phyloP scores from a whole-genome alignment of 2,113 vertebrate genomes.

The Microcebus griseorufus region DNA sequence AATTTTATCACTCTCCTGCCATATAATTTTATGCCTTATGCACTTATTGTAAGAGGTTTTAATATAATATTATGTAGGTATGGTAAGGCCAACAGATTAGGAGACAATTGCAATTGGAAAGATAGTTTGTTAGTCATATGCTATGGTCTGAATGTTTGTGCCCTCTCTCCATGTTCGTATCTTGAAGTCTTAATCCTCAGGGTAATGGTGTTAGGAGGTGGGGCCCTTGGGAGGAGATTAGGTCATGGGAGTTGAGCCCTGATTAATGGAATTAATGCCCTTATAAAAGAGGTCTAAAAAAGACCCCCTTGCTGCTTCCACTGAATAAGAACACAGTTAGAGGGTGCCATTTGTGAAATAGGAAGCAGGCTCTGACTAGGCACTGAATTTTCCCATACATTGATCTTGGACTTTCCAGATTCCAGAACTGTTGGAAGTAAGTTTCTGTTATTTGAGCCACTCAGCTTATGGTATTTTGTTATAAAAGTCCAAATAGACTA shows the following conservation, averaged over 20 bases:
- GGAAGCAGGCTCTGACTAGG: too few species aligned
- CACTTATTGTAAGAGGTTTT: not conserved
- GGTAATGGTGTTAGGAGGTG: not conserved
- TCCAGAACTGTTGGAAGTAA: not conserved
- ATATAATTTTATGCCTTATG: not conserved
- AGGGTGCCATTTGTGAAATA: too few species aligned
- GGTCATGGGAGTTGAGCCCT: too few species aligned
- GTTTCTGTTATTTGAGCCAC: not conserved
- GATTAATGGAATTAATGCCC: too few species aligned
- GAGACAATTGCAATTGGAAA: not conserved
- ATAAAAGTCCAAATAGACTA: not conserved
- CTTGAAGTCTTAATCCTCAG: not conserved
- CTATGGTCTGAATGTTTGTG: not conserved
- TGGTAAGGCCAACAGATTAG: not conserved
- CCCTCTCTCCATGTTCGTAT: not conserved
- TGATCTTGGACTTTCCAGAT: too few species aligned
- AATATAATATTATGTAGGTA: not conserved
- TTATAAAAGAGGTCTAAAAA: too few species aligned
- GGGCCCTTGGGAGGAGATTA: too few species aligned
- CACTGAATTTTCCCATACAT: too few species aligned
- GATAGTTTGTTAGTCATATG: not conserved
- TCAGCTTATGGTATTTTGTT: not conserved
- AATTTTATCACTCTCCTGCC: not conserved
- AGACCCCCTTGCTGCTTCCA: too few species aligned
- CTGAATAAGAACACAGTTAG: too few species aligned